phyloP scores from a whole-genome alignment of 1,140 invertebrate genomes.

The Ladona fulva region DNA sequence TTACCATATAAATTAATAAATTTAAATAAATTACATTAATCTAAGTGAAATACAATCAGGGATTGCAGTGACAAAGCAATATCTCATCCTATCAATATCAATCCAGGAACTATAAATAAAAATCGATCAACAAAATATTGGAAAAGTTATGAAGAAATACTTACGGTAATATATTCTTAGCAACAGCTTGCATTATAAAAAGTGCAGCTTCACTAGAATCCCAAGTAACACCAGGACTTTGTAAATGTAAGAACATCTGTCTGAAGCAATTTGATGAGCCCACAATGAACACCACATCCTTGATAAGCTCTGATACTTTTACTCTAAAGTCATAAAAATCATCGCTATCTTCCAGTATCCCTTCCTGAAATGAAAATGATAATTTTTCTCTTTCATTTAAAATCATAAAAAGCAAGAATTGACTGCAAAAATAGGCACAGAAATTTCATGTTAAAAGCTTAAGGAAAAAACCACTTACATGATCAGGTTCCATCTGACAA shows the following conservation, averaged over 20 bases:
- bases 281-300: slow-evolving; percentile 96
- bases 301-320: slow-evolving; percentile 86
- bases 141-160: slow-evolving; percentile 34
- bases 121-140: not conserved
- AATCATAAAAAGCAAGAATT: no score
- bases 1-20: no score
- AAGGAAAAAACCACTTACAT: slow-evolving; percentile 50
- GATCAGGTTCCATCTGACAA: slow-evolving; percentile 84
- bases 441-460: no score
- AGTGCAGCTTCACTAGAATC: slow-evolving; percentile 88
- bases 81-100: no score
- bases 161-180: slow-evolving; percentile 93
- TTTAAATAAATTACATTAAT: no score
- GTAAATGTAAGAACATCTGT: slow-evolving; percentile 75
- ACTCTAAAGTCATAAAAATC: slow-evolving; percentile 81
- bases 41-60: no score
- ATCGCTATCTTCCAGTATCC: slow-evolving; percentile 78
- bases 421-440: no score
- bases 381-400: not conserved
- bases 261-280: slow-evolving; percentile 85
- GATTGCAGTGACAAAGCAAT: no score
- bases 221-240: slow-evolving; percentile 64
- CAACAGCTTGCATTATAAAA: slow-evolving; percentile 91
- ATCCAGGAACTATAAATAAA: not conserved
- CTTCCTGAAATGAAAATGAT: slow-evolving; percentile 47